phyloP scores from a whole-genome alignment of 2,888 invertebrate species.

The Metopia argyrocephala region DNA sequence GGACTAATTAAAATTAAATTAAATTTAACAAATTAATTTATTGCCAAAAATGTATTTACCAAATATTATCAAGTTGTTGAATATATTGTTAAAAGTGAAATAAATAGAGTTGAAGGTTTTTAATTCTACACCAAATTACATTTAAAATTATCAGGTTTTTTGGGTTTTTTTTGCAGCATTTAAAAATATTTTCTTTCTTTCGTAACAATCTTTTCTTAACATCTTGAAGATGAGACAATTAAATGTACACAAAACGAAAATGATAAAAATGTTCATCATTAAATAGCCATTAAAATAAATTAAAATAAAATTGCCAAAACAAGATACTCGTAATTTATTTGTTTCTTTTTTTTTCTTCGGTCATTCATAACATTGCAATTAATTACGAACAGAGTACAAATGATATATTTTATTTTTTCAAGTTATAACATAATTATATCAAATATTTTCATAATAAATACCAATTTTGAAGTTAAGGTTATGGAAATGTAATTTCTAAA shows the following conservation, averaged over 20 bases:
- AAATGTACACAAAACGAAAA: background rate
- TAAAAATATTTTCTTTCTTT: background rate
- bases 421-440: too few species aligned
- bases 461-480: too few species aligned
- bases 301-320: background rate
- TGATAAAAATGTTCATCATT: conserved; percentile 30
- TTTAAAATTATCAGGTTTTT: background rate
- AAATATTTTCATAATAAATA: too few species aligned
- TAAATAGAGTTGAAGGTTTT: background rate
- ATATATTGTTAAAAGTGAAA: background rate
- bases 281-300: conserved; percentile 44
- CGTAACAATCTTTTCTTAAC: too few species aligned
- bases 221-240: conserved; percentile 14
- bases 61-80: background rate
- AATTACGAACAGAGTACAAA: background rate
- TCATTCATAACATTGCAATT: too few species aligned
- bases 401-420: background rate
- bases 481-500: too few species aligned
- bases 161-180: background rate
- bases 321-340: background rate
- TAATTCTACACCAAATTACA: background rate
- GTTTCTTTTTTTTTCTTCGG: too few species aligned
- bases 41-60: background rate
- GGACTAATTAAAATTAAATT: conserved; percentile 6
- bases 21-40: background rate